These are phyloP conservation scores for Camelus dromedarius DNA, from an alignment of 2,113 vertebrate species.

Conservation along the genomic window DNA sequence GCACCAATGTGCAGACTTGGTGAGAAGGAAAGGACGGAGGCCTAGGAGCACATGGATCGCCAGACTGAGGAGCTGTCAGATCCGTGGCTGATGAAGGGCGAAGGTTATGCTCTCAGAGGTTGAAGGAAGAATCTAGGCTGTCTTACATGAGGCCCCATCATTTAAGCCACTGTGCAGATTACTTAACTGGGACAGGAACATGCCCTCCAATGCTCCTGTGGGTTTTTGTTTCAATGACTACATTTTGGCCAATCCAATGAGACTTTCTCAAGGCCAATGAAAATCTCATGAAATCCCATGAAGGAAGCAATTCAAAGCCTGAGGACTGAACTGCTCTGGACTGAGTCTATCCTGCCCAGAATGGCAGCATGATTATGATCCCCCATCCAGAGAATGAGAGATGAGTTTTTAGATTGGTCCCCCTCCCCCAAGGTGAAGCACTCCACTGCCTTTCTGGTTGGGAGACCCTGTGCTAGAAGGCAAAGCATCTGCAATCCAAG, in stretches of 20 bases:
- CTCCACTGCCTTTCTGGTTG: too few relatives aligned
- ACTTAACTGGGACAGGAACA: not conserved
- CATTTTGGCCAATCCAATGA: not conserved
- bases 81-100: not conserved
- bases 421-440: too few relatives aligned
- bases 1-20: too few relatives aligned
- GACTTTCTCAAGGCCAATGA: not conserved
- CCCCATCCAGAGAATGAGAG: too few relatives aligned
- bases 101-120: too few relatives aligned
- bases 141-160: not conserved
- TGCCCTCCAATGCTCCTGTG: not conserved
- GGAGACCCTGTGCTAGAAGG: too few relatives aligned
- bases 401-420: too few relatives aligned
- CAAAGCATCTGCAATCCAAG: not conserved
- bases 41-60: not conserved
- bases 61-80: not conserved
- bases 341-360: not conserved
- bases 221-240: not conserved
- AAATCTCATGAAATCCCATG: not conserved
- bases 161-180: not conserved
- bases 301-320: not conserved
- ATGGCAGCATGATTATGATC: not conserved
- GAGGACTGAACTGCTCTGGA: not conserved
- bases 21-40: not conserved
- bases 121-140: rapidly evolving